Evolutionary conservation across 2,888 invertebrate genomes (phyloP).

Genomic region (Stenoptilia bipunctidactyla): DNA sequence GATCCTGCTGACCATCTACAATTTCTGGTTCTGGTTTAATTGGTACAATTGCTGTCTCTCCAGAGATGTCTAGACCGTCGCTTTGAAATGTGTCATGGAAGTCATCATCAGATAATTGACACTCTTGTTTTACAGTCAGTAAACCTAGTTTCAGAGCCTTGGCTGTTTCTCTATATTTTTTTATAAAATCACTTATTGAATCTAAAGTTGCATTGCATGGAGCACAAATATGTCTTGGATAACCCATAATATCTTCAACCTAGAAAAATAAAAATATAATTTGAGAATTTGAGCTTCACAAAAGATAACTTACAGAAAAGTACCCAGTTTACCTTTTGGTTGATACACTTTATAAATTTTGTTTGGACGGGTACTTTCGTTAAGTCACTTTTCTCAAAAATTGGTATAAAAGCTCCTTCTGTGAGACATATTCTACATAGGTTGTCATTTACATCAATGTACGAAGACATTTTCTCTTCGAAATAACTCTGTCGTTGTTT

Average conservation of each 20-base stretch:
- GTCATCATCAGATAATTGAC: constrained; percentile 16
- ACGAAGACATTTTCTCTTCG: too few species aligned
- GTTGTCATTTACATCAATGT: too few species aligned
- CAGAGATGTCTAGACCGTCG: constrained; percentile 12
- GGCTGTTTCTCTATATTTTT: constrained; percentile 36
- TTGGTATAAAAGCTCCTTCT: constrained; percentile 35
- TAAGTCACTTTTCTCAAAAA: constrained; percentile 33
- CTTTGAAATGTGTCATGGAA: constrained; percentile 2
- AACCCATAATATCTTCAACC: constrained; percentile 48
- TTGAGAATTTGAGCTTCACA: neutral
- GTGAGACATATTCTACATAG: constrained; percentile 50
- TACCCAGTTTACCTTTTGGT: neutral
- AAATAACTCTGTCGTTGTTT: too few species aligned
- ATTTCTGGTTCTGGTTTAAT: constrained; percentile 28
- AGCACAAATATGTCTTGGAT: constrained; percentile 43
- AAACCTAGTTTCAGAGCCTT: constrained; percentile 34
- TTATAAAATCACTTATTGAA: constrained; percentile 34
- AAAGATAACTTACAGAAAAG: neutral
- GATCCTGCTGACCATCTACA: constrained; percentile 17
- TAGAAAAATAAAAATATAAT: constrained; percentile 21
- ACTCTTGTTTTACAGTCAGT: constrained; percentile 28
- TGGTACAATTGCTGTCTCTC: constrained; percentile 23
- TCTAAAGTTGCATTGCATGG: constrained; percentile 36
- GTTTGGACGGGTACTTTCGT: constrained; percentile 22
- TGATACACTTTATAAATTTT: constrained; percentile 34